Evolutionary conservation across 2,113 vertebrate species (phyloP).

Genomic region (Toxostoma redivivum): DNA sequence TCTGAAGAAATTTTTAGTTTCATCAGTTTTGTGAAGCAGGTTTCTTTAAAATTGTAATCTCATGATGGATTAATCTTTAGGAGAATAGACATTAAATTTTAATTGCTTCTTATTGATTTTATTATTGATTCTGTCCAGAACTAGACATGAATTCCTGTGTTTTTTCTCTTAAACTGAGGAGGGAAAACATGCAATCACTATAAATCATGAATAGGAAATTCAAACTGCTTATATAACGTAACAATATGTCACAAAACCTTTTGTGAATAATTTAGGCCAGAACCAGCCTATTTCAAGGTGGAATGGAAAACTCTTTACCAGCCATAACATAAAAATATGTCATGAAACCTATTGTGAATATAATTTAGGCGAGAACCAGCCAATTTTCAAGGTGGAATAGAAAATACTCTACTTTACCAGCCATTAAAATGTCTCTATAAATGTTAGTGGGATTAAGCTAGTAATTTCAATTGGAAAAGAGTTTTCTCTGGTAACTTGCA

Average conservation of each 20-base stretch:
- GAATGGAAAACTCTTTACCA: neutral
- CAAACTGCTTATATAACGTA: neutral
- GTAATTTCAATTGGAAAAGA: neutral
- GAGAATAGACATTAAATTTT: neutral
- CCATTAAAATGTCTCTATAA: neutral
- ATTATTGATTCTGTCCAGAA: neutral
- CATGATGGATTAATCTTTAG: neutral
- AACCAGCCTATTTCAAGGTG: neutral
- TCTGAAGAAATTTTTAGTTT: neutral
- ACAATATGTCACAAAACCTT: rapidly evolving
- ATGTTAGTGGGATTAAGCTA: neutral
- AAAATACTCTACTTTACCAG: neutral
- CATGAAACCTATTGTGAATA: neutral
- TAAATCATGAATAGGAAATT: neutral
- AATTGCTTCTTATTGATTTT: neutral
- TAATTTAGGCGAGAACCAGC: neutral
- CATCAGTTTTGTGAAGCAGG: neutral
- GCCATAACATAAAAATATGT: neutral
- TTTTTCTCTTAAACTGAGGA: neutral
- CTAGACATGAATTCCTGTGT: neutral
- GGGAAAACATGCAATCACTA: rapidly evolving
- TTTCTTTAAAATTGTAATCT: neutral
- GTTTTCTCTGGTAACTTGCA: neutral
- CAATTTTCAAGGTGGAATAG: neutral
- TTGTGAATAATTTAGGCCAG: neutral